Evolutionary conservation across 2,888 invertebrate genomes (phyloP).

Genomic region (Pachydiplax longipennis): DNA sequence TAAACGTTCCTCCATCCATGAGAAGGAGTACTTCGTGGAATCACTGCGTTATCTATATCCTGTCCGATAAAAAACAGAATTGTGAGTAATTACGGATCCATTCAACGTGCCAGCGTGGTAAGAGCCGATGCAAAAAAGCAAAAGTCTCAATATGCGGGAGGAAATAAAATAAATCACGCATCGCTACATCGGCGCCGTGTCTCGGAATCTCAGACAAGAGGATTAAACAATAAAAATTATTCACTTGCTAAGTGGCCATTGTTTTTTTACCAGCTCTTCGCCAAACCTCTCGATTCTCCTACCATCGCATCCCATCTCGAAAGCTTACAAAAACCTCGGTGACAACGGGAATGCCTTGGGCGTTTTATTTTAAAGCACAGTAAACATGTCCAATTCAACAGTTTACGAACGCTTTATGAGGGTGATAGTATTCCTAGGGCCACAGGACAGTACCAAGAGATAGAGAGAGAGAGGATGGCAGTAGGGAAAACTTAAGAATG

Average conservation of each 20-base stretch:
- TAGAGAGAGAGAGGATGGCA: not conserved
- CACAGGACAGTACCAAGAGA: not conserved
- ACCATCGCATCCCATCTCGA: not conserved
- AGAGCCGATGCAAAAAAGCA: no score
- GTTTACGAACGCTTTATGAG: slow-evolving; percentile 8
- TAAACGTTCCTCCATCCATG: no score
- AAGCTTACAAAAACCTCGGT: not conserved
- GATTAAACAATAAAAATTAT: not conserved
- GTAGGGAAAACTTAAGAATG: not conserved
- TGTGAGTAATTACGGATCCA: no score
- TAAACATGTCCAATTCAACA: slow-evolving; percentile 10
- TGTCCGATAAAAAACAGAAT: no score
- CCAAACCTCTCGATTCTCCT: slow-evolving; percentile 2
- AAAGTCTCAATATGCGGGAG: no score
- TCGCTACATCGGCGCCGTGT: not conserved
- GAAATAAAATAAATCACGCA: not conserved
- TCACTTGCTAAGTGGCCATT: not conserved
- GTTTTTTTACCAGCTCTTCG: not conserved
- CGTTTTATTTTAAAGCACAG: slow-evolving; percentile 11
- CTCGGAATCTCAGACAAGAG: not conserved
- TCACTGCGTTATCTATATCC: no score
- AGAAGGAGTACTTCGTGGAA: no score
- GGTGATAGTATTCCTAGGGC: not conserved
- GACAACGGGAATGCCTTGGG: not conserved
- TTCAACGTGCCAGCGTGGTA: no score